Evolutionary conservation across 2,113 vertebrate species (phyloP).

Genomic region (Cynocephalus volans): DNA sequence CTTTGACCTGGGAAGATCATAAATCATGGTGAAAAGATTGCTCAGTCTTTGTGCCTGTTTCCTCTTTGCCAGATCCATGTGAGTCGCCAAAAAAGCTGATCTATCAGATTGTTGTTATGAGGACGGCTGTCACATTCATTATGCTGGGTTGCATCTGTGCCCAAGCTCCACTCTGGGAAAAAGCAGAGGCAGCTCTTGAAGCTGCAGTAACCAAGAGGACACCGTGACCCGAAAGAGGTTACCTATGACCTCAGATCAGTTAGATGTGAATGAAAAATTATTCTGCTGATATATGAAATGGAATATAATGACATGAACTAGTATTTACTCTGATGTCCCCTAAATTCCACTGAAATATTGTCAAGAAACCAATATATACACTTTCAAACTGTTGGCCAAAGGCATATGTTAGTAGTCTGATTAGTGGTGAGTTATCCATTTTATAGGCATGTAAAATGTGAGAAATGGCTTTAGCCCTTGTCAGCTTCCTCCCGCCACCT

Average conservation of each 20-base stretch:
- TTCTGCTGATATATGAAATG: neutral
- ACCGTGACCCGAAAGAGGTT: neutral
- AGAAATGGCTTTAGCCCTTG: neutral
- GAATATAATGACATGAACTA: neutral
- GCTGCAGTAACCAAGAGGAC: neutral
- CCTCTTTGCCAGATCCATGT: neutral
- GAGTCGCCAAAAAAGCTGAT: neutral
- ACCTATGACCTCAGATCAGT: neutral
- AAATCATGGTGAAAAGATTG: neutral
- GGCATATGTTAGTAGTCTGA: neutral
- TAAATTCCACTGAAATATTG: constrained; percentile 17
- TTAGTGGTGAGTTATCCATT: neutral
- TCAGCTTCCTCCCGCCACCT: neutral
- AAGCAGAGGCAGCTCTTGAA: neutral
- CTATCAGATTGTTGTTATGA: neutral
- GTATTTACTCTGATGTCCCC: neutral
- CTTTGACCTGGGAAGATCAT: neutral
- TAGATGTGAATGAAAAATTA: neutral
- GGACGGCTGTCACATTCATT: neutral
- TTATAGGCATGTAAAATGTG: neutral
- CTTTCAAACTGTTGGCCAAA: neutral
- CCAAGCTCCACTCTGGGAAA: constrained; percentile 21
- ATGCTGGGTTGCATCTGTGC: neutral
- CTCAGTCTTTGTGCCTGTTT: neutral
- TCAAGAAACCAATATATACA: neutral